phyloP scores from a whole-genome alignment of 2,797 vertebrate species.

The Aselliscus stoliczkanus region DNA sequence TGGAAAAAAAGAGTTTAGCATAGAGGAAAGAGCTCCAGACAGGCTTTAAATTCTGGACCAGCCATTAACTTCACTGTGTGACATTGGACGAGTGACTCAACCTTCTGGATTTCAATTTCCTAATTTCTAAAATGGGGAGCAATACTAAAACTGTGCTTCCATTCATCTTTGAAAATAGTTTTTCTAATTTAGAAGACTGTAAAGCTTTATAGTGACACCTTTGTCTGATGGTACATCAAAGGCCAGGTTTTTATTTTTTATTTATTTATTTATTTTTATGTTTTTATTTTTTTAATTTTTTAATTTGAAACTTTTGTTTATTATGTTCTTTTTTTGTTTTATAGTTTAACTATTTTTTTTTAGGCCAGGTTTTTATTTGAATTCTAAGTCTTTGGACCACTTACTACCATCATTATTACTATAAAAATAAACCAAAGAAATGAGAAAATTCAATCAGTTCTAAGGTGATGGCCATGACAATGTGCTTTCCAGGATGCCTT shows the following conservation, averaged over 20 bases:
- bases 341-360: too few relatives aligned
- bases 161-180: constrained; percentile 10
- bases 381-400: not conserved
- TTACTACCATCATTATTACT: not conserved
- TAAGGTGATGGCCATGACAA: not conserved
- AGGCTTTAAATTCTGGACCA: not conserved
- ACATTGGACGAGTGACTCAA: not conserved
- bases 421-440: not conserved
- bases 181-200: constrained; percentile 10
- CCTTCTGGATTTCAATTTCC: constrained; percentile 15
- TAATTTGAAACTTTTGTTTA: too few relatives aligned
- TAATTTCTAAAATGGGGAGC: constrained; percentile 7
- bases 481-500: not conserved
- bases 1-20: not conserved
- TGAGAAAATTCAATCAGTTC: not conserved
- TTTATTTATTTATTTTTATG: too few relatives aligned
- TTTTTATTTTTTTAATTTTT: too few relatives aligned
- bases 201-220: not conserved
- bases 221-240: not conserved
- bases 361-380: constrained; percentile 1
- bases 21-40: not conserved
- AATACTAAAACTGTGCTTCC: not conserved
- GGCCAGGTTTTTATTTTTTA: not conserved
- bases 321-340: too few relatives aligned
- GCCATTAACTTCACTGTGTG: not conserved